Conservation (phyloP, 2,113 vertebrate species). For the Neomonachus schauinslandi region DNA sequence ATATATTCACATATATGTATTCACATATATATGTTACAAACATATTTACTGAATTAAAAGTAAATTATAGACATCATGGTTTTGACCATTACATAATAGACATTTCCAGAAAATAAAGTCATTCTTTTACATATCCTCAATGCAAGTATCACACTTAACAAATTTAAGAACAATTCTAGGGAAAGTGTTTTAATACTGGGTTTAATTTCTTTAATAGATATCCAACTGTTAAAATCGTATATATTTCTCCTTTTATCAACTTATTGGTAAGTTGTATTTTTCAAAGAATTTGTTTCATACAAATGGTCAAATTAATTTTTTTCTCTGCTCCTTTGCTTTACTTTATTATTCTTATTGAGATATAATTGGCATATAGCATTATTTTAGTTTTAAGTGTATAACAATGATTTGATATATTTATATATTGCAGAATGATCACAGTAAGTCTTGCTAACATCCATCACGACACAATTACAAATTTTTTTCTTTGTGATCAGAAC, state of each 20-base stretch:
- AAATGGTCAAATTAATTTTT: neutral
- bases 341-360: neutral
- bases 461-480: neutral
- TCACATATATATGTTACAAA: neutral
- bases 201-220: neutral
- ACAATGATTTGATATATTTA: neutral
- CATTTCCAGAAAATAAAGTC: neutral
- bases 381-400: neutral
- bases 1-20: too few species aligned
- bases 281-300: conserved; percentile 1
- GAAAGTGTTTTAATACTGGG: neutral
- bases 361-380: neutral
- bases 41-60: neutral
- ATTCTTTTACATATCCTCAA: neutral
- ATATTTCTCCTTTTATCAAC: neutral
- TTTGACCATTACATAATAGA: neutral
- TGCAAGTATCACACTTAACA: neutral
- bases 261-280: neutral
- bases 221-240: neutral
- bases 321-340: neutral
- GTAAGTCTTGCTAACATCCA: neutral
- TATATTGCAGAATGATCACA: neutral
- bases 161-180: neutral
- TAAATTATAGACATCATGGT: neutral
- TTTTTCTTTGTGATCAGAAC: neutral